phyloP scores from a whole-genome alignment of 2,888 invertebrate genomes.

The Tholera decimalis region DNA sequence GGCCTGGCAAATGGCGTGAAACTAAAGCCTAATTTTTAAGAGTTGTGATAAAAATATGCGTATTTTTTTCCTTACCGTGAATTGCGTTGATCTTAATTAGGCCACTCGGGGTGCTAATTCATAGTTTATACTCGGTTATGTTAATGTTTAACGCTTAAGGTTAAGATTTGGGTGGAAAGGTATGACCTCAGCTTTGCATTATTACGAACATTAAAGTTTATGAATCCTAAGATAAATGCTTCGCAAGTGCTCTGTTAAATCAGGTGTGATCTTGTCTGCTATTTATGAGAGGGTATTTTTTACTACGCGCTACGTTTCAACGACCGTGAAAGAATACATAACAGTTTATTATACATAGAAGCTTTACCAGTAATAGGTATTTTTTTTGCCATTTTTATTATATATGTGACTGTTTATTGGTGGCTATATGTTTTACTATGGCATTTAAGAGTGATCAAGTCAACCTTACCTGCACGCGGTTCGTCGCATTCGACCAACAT shows the following conservation, averaged over 20 bases:
- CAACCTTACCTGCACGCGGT: too few species aligned
- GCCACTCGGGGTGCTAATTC: conserved; percentile 62
- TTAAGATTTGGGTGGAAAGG: conserved; percentile 65
- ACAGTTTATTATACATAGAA: conserved; percentile 24
- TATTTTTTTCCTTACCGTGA: conserved; percentile 39
- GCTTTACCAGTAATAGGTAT: too few species aligned
- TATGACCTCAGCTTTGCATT: conserved; percentile 62
- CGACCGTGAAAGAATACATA: conserved; percentile 42
- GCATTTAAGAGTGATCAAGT: too few species aligned
- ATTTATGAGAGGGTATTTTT: conserved; percentile 54
- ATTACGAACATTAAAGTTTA: conserved; percentile 62
- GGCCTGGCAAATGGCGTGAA: conserved; percentile 70
- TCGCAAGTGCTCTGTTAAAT: conserved; percentile 53
- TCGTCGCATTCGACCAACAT: too few species aligned
- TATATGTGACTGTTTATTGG: too few species aligned
- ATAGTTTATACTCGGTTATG: conserved; percentile 68
- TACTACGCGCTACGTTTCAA: conserved; percentile 29
- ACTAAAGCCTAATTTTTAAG: conserved; percentile 74
- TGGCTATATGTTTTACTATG: too few species aligned
- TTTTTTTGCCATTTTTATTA: too few species aligned
- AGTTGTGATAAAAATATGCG: conserved; percentile 52
- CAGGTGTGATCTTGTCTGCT: conserved; percentile 52
- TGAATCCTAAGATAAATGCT: conserved; percentile 53
- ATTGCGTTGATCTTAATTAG: conserved; percentile 68
- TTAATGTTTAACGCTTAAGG: conserved; percentile 64